Base-by-base conservation (phyloP, 2,113 vertebrate genomes). In the Sorex araneus region DNA sequence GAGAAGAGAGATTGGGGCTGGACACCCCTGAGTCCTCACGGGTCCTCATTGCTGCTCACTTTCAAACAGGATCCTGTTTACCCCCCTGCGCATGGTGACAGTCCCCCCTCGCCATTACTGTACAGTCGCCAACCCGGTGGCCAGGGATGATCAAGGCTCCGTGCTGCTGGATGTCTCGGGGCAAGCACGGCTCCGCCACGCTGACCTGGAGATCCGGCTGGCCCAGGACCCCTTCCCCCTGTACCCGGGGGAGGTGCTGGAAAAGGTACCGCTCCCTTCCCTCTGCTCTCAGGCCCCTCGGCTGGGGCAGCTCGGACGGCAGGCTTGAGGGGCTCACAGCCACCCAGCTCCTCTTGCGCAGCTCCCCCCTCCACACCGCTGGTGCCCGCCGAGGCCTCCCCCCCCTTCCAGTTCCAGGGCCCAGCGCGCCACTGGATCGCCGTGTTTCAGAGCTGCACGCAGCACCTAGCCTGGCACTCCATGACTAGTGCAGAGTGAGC, bases 71-170 rank as follows among this genome's bases (percentile, higher is more conserved):
- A 97, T 99, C 3, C 96, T 99, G 43, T 99, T 99, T 27, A 0
- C 87, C 0, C 99, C 99, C 0, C 11, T 92, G 4, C 96, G 96
- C 23, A 99, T 99, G 99, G 98, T 97, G 96, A 99, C 98, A 91
- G 98, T 99, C 30, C 98, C 99, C 0, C 99, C 99, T 3, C 98
- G 98, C 25, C 98, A 99, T 95, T 99, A 98, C 96, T 99, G 99
- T 8, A 97, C 98, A 13, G 95, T 99, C 70, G 30, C 96, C 88
- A 99, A 99, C 95, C 99, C 99, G 0, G 98, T 98, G 0, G 85
- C 92, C 67, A 97, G 98, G 1, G 98, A 98, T 0, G 94, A 96
- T 0, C 77, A 98, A 10, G 93, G 66, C 0, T 25, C 50, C 0
- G 97, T 98, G n/a, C 97, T 97, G n/a, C 97, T 98, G 0, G 98